Percentiles rank a stretch among this genome's conserved stretches.
Conservation (phyloP, 92 coral and sea anemone genomes). For the Paramuricea clavata region DNA sequence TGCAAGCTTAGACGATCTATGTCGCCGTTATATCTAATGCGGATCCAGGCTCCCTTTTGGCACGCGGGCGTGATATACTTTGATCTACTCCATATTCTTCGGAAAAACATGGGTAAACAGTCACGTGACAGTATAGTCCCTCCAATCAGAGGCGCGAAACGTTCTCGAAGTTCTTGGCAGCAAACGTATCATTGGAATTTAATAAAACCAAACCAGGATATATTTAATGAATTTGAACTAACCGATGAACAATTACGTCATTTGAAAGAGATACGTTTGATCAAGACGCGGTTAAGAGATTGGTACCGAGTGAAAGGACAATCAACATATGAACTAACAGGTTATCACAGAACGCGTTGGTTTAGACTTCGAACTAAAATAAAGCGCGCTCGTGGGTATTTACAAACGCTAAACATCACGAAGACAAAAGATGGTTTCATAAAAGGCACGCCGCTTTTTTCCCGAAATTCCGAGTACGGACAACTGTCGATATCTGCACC, state of each 20-base stretch:
- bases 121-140: conserved; percentile 76
- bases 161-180: conserved; percentile 58
- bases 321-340: conserved; percentile 43
- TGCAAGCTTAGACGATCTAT: conserved; percentile 6
- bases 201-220: conserved; percentile 31
- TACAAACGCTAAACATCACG: conserved; percentile 17
- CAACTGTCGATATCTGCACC: conserved; percentile 25
- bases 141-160: conserved; percentile 43
- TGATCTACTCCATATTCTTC: conserved; percentile 56
- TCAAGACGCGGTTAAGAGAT: conserved; percentile 55
- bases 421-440: neutral
- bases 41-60: conserved; percentile 35
- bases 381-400: conserved; percentile 10
- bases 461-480: conserved; percentile 56
- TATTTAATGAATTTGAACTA: conserved; percentile 28
- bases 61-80: conserved; percentile 54
- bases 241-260: conserved; percentile 30
- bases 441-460: conserved; percentile 65
- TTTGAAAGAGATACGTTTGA: conserved; percentile 49
- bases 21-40: conserved; percentile 17
- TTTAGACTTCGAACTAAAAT: neutral
- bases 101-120: conserved; percentile 22
- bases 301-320: conserved; percentile 58
- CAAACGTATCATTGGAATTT: conserved; percentile 73
- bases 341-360: conserved; percentile 54